Percentiles rank a stretch among this genome's conserved stretches.
These are phyloP conservation scores for Nomada goodeniana DNA, from an alignment of 2,888 invertebrate genomes.

Conservation along the genomic window DNA sequence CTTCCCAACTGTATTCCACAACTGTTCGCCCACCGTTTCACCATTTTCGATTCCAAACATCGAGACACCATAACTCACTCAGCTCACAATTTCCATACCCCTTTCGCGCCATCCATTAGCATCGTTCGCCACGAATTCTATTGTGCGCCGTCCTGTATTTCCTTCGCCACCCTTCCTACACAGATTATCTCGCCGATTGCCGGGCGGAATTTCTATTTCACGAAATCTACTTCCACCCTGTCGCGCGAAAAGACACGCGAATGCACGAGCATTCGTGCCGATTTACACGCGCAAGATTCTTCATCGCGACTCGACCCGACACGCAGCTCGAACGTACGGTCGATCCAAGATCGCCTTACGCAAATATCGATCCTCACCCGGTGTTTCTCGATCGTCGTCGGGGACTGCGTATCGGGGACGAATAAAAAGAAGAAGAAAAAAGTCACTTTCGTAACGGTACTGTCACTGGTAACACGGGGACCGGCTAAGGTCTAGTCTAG, in stretches of 20 bases:
- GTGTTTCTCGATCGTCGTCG: constrained; percentile 36
- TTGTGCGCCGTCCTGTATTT: background rate
- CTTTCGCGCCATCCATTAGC: constrained; percentile 25
- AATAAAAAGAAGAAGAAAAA: constrained; percentile 65
- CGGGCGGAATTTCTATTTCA: background rate
- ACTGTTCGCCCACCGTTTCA: no score
- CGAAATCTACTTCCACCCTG: no score
- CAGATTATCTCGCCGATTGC: background rate
- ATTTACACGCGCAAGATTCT: background rate
- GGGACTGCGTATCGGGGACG: constrained; percentile 49
- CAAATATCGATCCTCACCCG: background rate
- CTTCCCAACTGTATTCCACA: no score
- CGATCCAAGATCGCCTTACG: constrained; percentile 20
- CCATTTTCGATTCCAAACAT: constrained; percentile 11
- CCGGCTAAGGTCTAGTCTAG: constrained; percentile 78
- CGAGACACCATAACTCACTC: constrained; percentile 6
- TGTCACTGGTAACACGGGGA: constrained; percentile 45
- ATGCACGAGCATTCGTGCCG: background rate
- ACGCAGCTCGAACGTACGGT: background rate
- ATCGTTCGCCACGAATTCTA: constrained; percentile 19
- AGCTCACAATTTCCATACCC: constrained; percentile 10
- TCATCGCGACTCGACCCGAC: constrained; percentile 1
- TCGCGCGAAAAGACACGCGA: background rate
- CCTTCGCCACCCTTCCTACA: background rate
- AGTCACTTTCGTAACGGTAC: constrained; percentile 70